Percentiles rank a stretch among this genome's conserved stretches.
Conservation (phyloP, 2,113 vertebrate species). For the Scortum barcoo region DNA sequence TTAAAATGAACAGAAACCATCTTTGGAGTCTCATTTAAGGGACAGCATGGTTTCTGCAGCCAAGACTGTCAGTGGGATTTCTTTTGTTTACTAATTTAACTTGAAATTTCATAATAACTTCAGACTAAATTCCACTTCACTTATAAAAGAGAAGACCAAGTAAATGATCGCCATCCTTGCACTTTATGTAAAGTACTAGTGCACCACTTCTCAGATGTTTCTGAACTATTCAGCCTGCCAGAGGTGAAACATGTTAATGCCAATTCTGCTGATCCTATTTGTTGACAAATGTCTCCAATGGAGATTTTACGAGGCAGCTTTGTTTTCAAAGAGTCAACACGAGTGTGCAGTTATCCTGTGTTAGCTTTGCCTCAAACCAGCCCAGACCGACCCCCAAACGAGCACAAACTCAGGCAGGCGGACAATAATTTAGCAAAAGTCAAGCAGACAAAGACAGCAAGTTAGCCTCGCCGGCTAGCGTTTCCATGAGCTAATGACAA, state of each 20-base stretch:
- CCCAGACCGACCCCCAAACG: not conserved
- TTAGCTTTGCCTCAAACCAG: not conserved
- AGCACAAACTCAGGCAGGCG: too few relatives aligned
- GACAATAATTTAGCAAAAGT: conserved; percentile 58
- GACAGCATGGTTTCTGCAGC: not conserved
- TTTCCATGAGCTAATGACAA: conserved; percentile 77
- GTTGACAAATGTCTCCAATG: conserved; percentile 44
- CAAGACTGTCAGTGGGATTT: not conserved
- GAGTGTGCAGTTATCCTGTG: not conserved
- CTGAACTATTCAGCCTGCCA: conserved; percentile 23
- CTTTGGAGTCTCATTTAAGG: conserved; percentile 1
- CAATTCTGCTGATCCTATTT: conserved; percentile 31
- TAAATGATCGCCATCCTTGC: not conserved
- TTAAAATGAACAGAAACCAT: conserved; percentile 2
- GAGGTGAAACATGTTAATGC: conserved; percentile 18
- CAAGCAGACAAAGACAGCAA: conserved; percentile 77
- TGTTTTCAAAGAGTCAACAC: conserved; percentile 26
- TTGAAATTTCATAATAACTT: conserved; percentile 22
- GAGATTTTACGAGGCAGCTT: conserved; percentile 26
- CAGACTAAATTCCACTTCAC: not conserved
- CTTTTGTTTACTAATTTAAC: conserved; percentile 41
- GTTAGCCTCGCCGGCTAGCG: conserved; percentile 75
- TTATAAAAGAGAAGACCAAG: not conserved
- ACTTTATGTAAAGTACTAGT: not conserved
- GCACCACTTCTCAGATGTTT: not conserved